These are phyloP conservation scores for Seladonia tumulorum DNA, from an alignment of 2,888 invertebrate genomes.

Conservation along the genomic window DNA sequence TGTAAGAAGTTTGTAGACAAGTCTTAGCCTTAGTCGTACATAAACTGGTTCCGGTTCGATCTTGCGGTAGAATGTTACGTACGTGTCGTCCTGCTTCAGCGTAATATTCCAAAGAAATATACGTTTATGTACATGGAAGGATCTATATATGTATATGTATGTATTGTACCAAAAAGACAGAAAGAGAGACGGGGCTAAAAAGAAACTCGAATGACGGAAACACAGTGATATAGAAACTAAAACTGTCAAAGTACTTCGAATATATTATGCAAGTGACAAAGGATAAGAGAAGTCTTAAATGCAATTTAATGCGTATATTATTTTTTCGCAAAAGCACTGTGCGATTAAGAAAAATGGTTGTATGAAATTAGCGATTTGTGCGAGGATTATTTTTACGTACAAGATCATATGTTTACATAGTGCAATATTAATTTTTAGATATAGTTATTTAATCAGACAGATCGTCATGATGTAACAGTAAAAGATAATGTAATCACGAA, in stretches of 20 bases:
- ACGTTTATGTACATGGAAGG: conserved; percentile 34
- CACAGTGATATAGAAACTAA: conserved; percentile 23
- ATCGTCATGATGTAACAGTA: conserved; percentile 33
- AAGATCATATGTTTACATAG: conserved; percentile 53
- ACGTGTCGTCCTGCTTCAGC: conserved; percentile 43
- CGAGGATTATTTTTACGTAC: conserved; percentile 43
- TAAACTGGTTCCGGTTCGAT: conserved; percentile 33
- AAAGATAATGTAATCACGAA: conserved; percentile 37
- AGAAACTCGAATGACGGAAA: neutral
- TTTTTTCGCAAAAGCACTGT: conserved; percentile 30
- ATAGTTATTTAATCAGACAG: conserved; percentile 34
- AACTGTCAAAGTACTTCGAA: conserved; percentile 10
- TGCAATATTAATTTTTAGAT: conserved; percentile 62
- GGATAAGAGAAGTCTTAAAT: conserved; percentile 10
- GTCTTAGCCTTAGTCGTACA: conserved; percentile 74
- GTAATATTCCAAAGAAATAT: conserved; percentile 60
- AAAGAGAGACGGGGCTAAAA: conserved; percentile 9
- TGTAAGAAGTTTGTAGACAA: conserved; percentile 73
- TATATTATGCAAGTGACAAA: neutral
- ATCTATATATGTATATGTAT: conserved; percentile 15
- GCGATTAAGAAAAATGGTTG: conserved; percentile 26
- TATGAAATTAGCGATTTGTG: conserved; percentile 39
- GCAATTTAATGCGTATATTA: conserved; percentile 24
- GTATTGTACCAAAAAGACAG: conserved; percentile 9
- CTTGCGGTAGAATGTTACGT: conserved; percentile 35